These are phyloP conservation scores for Pammene aurita DNA, from an alignment of 2,888 invertebrate species.

Conservation along the genomic window DNA sequence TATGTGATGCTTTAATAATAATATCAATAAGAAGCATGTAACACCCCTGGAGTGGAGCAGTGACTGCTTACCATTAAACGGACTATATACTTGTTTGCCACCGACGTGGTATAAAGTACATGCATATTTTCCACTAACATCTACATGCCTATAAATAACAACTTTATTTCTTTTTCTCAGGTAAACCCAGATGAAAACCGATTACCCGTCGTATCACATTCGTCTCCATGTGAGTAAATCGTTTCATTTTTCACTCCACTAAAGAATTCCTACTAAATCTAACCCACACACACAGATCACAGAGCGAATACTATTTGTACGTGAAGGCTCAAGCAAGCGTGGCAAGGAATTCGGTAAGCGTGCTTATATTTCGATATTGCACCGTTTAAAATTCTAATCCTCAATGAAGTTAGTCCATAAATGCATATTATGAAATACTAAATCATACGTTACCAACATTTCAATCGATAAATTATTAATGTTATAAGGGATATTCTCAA, in stretches of 20 bases:
- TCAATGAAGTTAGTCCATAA: neutral
- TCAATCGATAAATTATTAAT: no score
- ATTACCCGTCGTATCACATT: slow-evolving; percentile 72
- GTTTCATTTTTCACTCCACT: slow-evolving; percentile 1
- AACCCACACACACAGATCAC: no score
- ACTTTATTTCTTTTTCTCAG: slow-evolving; percentile 57
- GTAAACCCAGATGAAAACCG: slow-evolving; percentile 78
- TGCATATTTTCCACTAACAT: neutral
- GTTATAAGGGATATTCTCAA: no score
- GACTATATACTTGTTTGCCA: no score
- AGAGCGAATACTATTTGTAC: neutral
- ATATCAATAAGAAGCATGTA: no score
- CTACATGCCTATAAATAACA: neutral
- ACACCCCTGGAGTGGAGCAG: no score
- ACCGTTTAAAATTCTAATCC: neutral
- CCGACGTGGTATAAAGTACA: no score
- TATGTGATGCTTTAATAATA: no score
- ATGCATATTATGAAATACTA: neutral
- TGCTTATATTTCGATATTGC: neutral
- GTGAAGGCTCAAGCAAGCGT: slow-evolving; percentile 1
- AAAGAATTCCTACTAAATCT: neutral
- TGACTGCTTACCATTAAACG: no score
- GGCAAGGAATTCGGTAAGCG: neutral
- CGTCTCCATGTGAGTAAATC: slow-evolving; percentile 72
- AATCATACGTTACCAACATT: no score